These are phyloP conservation scores for Clitarchus hookeri DNA, from an alignment of 2,888 invertebrate species.

Conservation along the genomic window DNA sequence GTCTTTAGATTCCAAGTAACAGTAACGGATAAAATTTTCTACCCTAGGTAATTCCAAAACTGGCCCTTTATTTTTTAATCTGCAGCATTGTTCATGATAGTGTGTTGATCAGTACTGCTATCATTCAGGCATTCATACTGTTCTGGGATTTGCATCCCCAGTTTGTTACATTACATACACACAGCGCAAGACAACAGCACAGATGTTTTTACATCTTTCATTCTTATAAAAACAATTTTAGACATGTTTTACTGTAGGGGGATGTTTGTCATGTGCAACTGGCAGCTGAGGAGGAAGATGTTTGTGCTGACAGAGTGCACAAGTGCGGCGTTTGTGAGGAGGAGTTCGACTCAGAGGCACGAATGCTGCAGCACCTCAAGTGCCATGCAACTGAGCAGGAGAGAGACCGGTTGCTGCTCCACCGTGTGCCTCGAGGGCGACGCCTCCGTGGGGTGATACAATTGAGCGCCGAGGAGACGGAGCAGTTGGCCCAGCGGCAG, in stretches of 20 bases:
- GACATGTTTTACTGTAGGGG: not conserved
- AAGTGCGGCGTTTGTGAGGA: constrained; percentile 49
- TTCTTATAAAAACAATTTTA: no score
- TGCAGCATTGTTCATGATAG: no score
- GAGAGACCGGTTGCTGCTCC: constrained; percentile 27
- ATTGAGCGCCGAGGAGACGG: constrained; percentile 46
- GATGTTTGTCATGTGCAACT: not conserved
- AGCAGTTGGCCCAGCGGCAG: constrained; percentile 43
- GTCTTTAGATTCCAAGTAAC: no score
- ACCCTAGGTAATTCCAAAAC: no score
- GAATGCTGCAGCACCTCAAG: constrained; percentile 49
- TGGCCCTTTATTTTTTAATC: no score
- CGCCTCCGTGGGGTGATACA: constrained; percentile 38
- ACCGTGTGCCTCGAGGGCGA: constrained; percentile 26
- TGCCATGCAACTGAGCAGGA: constrained; percentile 35
- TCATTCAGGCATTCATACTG: no score
- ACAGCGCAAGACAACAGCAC: no score
- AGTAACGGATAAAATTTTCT: no score
- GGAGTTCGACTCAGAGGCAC: constrained; percentile 47
- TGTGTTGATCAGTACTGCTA: no score
- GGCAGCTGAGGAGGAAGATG: not conserved
- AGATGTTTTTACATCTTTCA: no score
- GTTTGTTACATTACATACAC: no score
- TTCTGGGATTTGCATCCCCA: no score
- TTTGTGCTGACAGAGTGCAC: constrained; percentile 35